Evolutionary conservation across 2,113 vertebrate species (phyloP).

Genomic region (Gracilinanus agilis): DNA sequence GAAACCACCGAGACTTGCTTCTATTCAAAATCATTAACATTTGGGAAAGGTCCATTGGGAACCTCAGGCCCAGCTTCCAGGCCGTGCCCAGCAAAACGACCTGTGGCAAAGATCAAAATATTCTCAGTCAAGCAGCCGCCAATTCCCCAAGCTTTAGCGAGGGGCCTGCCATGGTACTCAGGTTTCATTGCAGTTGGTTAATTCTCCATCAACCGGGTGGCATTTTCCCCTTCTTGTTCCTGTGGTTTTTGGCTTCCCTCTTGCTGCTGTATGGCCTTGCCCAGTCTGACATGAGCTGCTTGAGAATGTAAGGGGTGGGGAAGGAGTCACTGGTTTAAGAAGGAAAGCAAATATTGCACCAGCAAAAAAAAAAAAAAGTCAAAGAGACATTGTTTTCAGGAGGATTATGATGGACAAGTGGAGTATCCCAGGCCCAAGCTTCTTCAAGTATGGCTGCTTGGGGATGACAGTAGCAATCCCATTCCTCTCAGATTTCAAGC

Average conservation of each 20-base stretch:
- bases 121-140: background rate
- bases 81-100: background rate
- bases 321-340: background rate
- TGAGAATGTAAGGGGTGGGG: background rate
- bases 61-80: fast-evolving
- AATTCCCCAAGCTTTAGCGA: no score
- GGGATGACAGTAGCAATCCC: background rate
- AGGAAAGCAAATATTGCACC: background rate
- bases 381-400: background rate
- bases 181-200: background rate
- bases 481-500: background rate
- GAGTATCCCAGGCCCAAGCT: background rate
- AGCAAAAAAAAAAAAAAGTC: background rate
- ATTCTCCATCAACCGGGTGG: background rate
- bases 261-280: background rate
- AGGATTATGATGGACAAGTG: background rate
- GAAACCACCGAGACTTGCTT: background rate
- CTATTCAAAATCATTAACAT: background rate
- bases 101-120: background rate
- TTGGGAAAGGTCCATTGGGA: background rate
- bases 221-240: background rate
- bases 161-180: no score
- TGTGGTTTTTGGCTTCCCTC: no score
- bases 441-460: background rate
- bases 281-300: no score